Conservation (phyloP, 2,888 invertebrate species). For the Drosophila paranaensis region DNA sequence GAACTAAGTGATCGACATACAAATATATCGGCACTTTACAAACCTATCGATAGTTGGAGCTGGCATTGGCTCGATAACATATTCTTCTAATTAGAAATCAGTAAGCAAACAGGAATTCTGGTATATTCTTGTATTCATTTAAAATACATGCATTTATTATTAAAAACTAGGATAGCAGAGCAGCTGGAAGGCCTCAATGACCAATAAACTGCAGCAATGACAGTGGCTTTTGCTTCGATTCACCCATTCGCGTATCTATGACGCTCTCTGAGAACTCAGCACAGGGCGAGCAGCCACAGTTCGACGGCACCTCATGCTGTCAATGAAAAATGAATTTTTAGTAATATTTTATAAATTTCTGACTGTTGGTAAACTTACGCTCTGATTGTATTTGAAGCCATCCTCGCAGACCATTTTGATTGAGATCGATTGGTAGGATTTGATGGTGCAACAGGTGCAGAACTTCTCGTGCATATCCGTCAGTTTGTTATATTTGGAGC, state of each 20-base stretch:
- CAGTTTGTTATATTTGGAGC: conserved; percentile 88
- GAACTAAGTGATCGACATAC: background rate
- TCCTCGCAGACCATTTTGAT: conserved; percentile 85
- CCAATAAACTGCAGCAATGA: conserved; percentile 47
- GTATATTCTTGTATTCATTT: conserved; percentile 18
- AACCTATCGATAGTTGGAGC: background rate
- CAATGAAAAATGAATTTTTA: background rate
- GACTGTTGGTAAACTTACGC: conserved; percentile 15
- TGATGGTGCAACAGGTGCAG: conserved; percentile 87
- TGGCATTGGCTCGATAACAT: background rate
- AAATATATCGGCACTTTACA: background rate
- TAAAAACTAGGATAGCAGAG: conserved; percentile 3
- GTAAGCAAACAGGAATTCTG: background rate
- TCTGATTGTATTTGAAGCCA: conserved; percentile 73
- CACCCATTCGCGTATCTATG: conserved; percentile 49
- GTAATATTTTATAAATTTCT: background rate
- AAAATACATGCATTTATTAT: conserved; percentile 9
- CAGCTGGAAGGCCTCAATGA: conserved; percentile 14
- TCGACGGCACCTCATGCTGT: conserved; percentile 80
- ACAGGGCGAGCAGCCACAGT: conserved; percentile 80
- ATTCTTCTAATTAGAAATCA: background rate
- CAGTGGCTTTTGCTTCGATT: conserved; percentile 10
- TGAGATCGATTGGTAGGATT: conserved; percentile 74
- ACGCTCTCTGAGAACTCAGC: conserved; percentile 55
- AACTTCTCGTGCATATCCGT: conserved; percentile 86